Evolutionary conservation across 2,888 invertebrate genomes (phyloP).

Genomic region (Cataglyphis rosenhaueri): DNA sequence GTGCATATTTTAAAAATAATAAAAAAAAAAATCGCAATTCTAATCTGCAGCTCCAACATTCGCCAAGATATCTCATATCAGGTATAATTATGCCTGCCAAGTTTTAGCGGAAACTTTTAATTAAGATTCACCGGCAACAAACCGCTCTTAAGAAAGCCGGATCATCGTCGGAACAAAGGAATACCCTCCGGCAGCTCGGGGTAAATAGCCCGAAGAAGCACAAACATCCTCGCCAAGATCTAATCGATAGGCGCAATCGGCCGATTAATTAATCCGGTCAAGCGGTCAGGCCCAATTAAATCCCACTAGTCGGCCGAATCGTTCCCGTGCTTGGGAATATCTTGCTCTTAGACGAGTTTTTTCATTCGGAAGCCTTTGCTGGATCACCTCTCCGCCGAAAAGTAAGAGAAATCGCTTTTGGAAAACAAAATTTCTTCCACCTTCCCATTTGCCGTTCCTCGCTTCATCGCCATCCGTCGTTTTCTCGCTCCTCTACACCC

Average conservation of each 20-base stretch:
- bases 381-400: not conserved
- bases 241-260: constrained; percentile 60
- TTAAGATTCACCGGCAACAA: constrained; percentile 43
- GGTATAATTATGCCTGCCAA: constrained; percentile 8
- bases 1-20: not conserved
- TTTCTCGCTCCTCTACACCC: constrained; percentile 45
- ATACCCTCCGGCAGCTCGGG: constrained; percentile 23
- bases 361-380: constrained; percentile 26
- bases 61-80: constrained; percentile 1
- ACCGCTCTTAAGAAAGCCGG: constrained; percentile 35
- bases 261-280: constrained; percentile 78
- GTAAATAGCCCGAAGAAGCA: constrained; percentile 50
- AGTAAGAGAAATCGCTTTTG: constrained; percentile 59
- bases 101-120: constrained; percentile 40
- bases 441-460: constrained; percentile 52
- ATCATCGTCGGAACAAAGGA: constrained; percentile 48
- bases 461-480: constrained; percentile 37
- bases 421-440: constrained; percentile 75
- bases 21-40: constrained; percentile 20
- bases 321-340: constrained; percentile 56
- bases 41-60: not conserved
- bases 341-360: constrained; percentile 62
- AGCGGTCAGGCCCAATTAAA: constrained; percentile 79
- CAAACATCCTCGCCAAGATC: constrained; percentile 21
- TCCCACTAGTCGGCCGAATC: constrained; percentile 55